Evolutionary conservation across 2,888 invertebrate species (phyloP), one percentile per base, ranked within the genome.

Genomic region (Hyppa rectilinea): DNA sequence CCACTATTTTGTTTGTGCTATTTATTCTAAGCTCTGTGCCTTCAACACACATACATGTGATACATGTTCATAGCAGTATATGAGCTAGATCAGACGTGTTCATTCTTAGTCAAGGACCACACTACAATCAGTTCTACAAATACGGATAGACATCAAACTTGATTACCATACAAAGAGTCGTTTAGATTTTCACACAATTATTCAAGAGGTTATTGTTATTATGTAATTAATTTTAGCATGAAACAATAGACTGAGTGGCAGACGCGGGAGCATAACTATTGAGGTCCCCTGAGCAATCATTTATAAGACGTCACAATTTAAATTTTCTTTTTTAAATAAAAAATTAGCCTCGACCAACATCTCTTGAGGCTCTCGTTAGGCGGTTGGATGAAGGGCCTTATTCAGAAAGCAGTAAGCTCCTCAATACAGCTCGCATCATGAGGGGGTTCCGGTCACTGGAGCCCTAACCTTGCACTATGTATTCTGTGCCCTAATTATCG

Each of bases 181-280:
- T 45, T 67, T 56, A 36, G 20, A 60, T 52, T 77, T 81, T 67
- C 80, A 34, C 80, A 78, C 47, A 52, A 62, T 80, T 78, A 71
- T 49, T 29, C 29, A 55, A 53, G 26, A 34, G 53, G n/a, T 38
- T 52, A 67, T 50, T 73, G 26, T 40, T 36, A 38, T 62, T 50
- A 56, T 17, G 36, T 31, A 36, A 62, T 70, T 70, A 53, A 40
- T 38, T 49, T 63, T 52, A 47, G 36, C 61, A 12, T 56, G 12
- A 56, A 66, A 79, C 78, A 72, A 80, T 65, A 50, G 62, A 40
- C 53, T 12, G 23, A n/a, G 17, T 47, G 31, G 17, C 17, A 47
- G 65, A 75, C 63, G n/a, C 45, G 49, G 53, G 38, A 64, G 20
- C 31, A 47, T 61, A 36, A 62, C 29, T 50, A 76, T 67, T 26